Evolutionary conservation across 1,140 invertebrate genomes (phyloP), one percentile per base, ranked within the genome.

Genomic region (Drosophila azteca): DNA sequence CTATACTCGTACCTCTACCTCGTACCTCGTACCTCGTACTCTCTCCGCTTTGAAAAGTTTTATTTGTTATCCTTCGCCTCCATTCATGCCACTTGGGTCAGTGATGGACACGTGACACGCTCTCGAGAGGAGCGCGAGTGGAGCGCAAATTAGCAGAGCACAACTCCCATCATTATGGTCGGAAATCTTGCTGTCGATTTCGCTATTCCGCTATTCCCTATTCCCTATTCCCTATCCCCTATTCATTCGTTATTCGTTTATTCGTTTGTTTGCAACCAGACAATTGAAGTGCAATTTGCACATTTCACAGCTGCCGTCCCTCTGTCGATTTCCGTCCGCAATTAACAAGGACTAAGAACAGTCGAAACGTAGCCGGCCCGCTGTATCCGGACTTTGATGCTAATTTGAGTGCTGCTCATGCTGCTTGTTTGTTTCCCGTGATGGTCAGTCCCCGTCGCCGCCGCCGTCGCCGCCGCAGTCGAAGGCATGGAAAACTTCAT

Each of bases 261-360:
- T 39, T n/a, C 51, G 63, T 67, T 70, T 79, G 54, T 59, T 76
- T 77, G 72, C 65, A 53, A 54, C 20, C 48, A 45, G 64, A 77
- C 73, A 81, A 80, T 80, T 68, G 48, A 77, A 77, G 59, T 65
- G 77, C 71, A 80, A 81, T 80, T 81, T 81, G 60, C 79, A 61
- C 60, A 67, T 58, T 70, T 71, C 22, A 41, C 24, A 39, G 35
- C 49, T 31, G 43, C 24, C 26, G 31, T 15, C 35, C 62, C 17
- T 20, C 17, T 45, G 53, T 45, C 50, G 43, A 65, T 66, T 67
- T 67, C 64, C 60, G 26, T 63, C 15, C 43, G 51, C 74, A 81
- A 81, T 81, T 82, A 81, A 77, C 61, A 65, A 13, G 11, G 11
- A 22, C 35, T 39, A 11, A 39, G 11, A 4, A 13, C 35, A 39